Evolutionary conservation across 2,888 invertebrate species (phyloP).

Genomic region (Agapostemon virescens): DNA sequence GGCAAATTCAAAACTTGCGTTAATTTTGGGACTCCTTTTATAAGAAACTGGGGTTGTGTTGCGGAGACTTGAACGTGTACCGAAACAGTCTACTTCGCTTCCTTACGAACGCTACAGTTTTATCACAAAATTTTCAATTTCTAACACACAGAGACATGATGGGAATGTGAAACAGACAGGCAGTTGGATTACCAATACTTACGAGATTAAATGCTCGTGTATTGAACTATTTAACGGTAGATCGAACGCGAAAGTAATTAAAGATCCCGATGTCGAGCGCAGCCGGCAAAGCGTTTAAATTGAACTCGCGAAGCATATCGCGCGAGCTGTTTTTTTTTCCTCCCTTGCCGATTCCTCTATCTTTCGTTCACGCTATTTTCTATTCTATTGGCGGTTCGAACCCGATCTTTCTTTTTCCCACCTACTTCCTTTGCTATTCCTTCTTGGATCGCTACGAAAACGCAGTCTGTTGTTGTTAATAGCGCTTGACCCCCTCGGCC

Average conservation of each 20-base stretch:
- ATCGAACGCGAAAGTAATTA: conserved; percentile 18
- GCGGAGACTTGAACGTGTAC: no score
- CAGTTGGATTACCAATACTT: background rate
- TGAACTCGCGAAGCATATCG: background rate
- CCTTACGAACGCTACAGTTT: no score
- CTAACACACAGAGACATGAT: no score
- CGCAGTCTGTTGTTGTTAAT: conserved; percentile 38
- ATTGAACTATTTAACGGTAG: background rate
- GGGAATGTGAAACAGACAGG: background rate
- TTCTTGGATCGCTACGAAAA: conserved; percentile 16
- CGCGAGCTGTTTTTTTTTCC: background rate
- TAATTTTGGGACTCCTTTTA: no score
- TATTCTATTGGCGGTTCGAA: conserved; percentile 20
- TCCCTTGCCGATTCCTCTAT: background rate
- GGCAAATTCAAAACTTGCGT: no score
- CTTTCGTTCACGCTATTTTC: conserved; percentile 22
- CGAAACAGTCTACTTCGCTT: no score
- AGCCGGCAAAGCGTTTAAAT: conserved; percentile 10
- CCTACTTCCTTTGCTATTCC: background rate
- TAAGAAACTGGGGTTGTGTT: no score
- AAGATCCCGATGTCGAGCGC: conserved; percentile 13
- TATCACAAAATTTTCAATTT: no score
- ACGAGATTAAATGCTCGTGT: background rate
- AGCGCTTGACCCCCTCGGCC: background rate
- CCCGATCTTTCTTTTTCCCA: conserved; percentile 17